Evolutionary conservation across 2,888 invertebrate species (phyloP).

Genomic region (Monoplex corrugatus): DNA sequence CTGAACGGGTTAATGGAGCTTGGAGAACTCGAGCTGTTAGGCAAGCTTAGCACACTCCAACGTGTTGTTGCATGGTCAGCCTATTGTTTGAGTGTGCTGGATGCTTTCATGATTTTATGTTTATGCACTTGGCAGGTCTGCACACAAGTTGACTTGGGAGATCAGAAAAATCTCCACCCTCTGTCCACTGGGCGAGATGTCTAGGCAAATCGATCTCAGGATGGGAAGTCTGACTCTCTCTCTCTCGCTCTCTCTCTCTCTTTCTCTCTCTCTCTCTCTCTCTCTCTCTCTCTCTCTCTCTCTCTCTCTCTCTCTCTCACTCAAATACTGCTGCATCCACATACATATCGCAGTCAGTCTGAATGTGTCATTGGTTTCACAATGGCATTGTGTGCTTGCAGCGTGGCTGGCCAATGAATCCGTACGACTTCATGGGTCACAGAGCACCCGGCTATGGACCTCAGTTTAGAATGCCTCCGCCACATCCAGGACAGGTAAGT

Average conservation of each 20-base stretch:
- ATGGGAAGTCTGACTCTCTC: no score
- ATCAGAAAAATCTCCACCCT: no score
- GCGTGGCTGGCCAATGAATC: slow-evolving; percentile 74
- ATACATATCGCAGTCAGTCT: not conserved
- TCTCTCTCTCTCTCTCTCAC: not conserved
- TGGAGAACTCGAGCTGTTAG: no score
- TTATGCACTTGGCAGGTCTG: no score
- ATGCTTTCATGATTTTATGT: no score
- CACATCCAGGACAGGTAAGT: slow-evolving; percentile 56
- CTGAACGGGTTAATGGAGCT: no score
- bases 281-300: not conserved
- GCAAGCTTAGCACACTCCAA: no score
- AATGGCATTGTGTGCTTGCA: slow-evolving; percentile 55
- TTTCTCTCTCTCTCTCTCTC: not conserved
- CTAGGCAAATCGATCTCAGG: no score
- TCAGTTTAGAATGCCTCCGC: slow-evolving; percentile 75
- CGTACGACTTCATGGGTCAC: slow-evolving; percentile 76
- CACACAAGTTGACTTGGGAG: no score
- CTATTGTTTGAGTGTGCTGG: no score
- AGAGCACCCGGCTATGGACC: slow-evolving; percentile 74
- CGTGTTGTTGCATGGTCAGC: no score
- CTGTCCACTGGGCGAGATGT: no score
- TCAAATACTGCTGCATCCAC: not conserved
- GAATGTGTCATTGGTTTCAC: not conserved
- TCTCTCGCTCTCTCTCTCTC: not conserved